phyloP scores from a whole-genome alignment of 2,888 invertebrate genomes.

The Synergus japonicus region DNA sequence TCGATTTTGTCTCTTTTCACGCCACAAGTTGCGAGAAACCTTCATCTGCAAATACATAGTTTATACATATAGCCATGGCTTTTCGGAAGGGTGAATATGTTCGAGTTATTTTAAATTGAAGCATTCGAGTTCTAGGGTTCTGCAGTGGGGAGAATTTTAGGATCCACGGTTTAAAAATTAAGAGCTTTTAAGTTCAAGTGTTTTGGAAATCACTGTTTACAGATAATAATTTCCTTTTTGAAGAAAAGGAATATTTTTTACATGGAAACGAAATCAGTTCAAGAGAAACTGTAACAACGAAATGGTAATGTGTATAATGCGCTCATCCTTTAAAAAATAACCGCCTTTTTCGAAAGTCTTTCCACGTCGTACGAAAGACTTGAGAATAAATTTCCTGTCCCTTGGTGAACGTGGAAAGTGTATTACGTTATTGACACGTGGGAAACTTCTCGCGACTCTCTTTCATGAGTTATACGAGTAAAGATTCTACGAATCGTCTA shows the following conservation, averaged over 20 bases:
- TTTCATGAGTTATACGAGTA: neutral
- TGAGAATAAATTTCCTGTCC: conserved; percentile 14
- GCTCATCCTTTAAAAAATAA: neutral
- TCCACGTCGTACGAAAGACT: neutral
- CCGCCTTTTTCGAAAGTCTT: conserved; percentile 38
- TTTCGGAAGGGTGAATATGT: neutral
- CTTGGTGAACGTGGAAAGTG: conserved; percentile 21
- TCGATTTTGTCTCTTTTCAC: conserved; percentile 28
- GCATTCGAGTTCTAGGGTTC: neutral
- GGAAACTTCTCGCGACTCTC: conserved; percentile 29
- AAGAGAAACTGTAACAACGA: neutral
- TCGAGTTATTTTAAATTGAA: conserved; percentile 11
- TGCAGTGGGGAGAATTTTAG: neutral
- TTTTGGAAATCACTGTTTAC: no score
- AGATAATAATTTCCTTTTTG: no score
- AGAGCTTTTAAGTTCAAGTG: neutral
- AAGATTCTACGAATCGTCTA: conserved; percentile 17
- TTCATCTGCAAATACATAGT: neutral
- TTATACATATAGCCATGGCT: neutral
- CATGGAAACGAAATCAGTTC: neutral
- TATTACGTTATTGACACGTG: conserved; percentile 40
- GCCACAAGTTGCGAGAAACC: neutral
- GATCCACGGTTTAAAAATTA: neutral
- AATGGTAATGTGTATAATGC: neutral
- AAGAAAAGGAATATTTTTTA: neutral